Conservation (phyloP, 30 jellyfish, hydroid and myxozoan genomes). For the Sanderia malayensis region DNA sequence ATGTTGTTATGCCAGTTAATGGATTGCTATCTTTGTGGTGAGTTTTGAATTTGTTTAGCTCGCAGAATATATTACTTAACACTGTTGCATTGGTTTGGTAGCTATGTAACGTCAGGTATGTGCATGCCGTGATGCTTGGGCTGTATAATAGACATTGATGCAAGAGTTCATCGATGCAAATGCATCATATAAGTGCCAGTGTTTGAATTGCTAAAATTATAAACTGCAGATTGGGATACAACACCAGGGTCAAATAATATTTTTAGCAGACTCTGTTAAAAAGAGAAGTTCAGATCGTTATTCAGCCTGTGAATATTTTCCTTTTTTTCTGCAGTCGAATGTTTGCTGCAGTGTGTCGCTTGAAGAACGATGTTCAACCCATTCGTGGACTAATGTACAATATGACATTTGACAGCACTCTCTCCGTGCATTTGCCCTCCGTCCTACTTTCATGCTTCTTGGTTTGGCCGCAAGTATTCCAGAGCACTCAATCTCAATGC, state of each 20-base stretch:
- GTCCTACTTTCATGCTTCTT: slow-evolving; percentile 31
- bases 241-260: not conserved
- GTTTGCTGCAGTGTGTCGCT: slow-evolving; percentile 37
- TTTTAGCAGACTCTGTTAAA: too few relatives aligned
- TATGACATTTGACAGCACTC: slow-evolving; percentile 1
- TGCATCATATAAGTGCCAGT: not conserved
- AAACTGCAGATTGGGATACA: not conserved
- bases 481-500: not conserved
- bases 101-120: too few relatives aligned
- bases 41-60: too few relatives aligned
- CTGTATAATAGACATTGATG: not conserved
- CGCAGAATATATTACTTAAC: too few relatives aligned
- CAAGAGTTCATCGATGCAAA: not conserved
- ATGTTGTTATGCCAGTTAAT: not conserved
- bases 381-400: slow-evolving; percentile 23
- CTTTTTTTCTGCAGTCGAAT: slow-evolving; percentile 26
- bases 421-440: slow-evolving; percentile 8
- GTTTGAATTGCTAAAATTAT: not conserved
- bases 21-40: slow-evolving; percentile 41
- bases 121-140: too few relatives aligned
- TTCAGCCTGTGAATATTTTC: too few relatives aligned
- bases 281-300: too few relatives aligned
- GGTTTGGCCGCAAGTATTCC: slow-evolving; percentile 47
- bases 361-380: not conserved
- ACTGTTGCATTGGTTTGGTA: too few relatives aligned